phyloP scores from a whole-genome alignment of 2,113 vertebrate species.

The Forbesichthys papilliferus region DNA sequence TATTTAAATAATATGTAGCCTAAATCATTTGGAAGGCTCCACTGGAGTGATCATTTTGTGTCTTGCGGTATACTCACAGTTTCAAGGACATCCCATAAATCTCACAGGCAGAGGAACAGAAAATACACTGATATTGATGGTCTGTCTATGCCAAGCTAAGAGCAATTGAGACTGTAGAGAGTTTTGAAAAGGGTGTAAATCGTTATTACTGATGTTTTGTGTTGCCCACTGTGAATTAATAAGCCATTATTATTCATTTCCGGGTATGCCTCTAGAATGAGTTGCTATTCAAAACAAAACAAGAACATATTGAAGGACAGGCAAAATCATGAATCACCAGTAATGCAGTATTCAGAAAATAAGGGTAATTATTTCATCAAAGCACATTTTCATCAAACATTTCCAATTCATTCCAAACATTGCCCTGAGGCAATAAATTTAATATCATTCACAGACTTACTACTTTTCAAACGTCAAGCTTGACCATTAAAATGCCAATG shows the following conservation, averaged over 20 bases:
- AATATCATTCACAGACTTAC: constrained; percentile 6
- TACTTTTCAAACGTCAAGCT: constrained; percentile 24
- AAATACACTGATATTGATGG: constrained; percentile 61
- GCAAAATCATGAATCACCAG: constrained; percentile 18
- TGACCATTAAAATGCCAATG: constrained; percentile 17
- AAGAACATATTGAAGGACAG: constrained; percentile 41
- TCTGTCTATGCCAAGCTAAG: constrained; percentile 46
- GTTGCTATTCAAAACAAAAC: constrained; percentile 54
- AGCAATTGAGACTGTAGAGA: constrained; percentile 49
- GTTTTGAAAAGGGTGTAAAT: constrained; percentile 43
- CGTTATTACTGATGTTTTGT: constrained; percentile 61
- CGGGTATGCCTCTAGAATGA: constrained; percentile 48
- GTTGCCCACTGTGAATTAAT: constrained; percentile 51
- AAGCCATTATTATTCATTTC: constrained; percentile 60
- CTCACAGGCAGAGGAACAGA: constrained; percentile 56
- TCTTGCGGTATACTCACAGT: too few species aligned
- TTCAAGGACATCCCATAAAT: constrained; percentile 22
- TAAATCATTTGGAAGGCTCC: too few species aligned
- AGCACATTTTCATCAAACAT: constrained; percentile 16
- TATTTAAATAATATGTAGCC: too few species aligned
- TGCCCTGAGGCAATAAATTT: constrained; percentile 1
- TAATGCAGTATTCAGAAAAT: neutral
- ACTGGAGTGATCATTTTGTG: too few species aligned
- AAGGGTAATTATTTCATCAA: constrained; percentile 14
- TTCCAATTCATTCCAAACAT: constrained; percentile 9